Percentiles rank a stretch among this genome's conserved stretches.
phyloP scores from a whole-genome alignment of 2,888 invertebrate species.

The Achlya flavicornis region DNA sequence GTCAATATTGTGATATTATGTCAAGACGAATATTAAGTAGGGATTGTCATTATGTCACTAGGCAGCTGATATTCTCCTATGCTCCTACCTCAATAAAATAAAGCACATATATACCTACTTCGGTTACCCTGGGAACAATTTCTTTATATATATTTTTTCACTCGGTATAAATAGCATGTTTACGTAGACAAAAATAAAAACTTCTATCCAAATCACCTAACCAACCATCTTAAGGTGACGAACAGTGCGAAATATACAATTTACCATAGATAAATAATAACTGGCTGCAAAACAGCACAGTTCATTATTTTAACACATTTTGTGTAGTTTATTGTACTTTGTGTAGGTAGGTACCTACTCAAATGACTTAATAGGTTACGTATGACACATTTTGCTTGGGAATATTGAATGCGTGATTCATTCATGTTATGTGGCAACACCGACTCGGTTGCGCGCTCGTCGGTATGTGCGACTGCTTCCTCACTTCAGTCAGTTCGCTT shows the following conservation, averaged over 20 bases:
- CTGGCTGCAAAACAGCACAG: not conserved
- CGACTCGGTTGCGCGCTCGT: not conserved
- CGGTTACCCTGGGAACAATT: too few relatives aligned
- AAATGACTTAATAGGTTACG: not conserved
- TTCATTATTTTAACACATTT: not conserved
- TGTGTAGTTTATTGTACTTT: not conserved
- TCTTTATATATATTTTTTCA: not conserved
- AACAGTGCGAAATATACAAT: too few relatives aligned
- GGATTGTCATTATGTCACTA: too few relatives aligned
- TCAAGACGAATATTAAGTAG: too few relatives aligned
- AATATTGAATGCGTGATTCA: not conserved
- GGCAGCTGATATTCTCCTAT: too few relatives aligned
- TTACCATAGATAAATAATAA: too few relatives aligned
- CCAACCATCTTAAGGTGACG: too few relatives aligned
- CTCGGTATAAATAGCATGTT: too few relatives aligned
- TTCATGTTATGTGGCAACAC: not conserved
- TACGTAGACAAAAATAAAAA: too few relatives aligned
- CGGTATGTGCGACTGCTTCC: slow-evolving; percentile 3
- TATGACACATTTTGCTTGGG: not conserved
- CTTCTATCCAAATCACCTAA: not conserved
- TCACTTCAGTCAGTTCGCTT: slow-evolving; percentile 5
- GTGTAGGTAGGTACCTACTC: too few relatives aligned
- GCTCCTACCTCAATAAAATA: not conserved
- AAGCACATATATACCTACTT: too few relatives aligned
- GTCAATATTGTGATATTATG: too few relatives aligned